These are phyloP conservation scores for Lycophotia porphyrea DNA, from an alignment of 2,888 invertebrate species.

Conservation along the genomic window DNA sequence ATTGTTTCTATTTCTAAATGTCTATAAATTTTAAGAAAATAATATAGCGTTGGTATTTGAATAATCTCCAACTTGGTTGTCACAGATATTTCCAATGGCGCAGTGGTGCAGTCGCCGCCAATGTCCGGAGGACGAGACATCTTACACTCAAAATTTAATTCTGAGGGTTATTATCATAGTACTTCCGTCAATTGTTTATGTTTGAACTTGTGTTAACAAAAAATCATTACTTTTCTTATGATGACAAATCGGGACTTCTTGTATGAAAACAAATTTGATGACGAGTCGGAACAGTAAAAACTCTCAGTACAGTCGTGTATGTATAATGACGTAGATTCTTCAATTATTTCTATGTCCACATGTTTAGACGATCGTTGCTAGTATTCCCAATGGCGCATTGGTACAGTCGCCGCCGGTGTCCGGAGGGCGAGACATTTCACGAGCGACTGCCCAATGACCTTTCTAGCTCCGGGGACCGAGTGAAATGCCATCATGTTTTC, in stretches of 20 bases:
- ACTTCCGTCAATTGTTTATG: neutral
- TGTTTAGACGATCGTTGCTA: slow-evolving; percentile 18
- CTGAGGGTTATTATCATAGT: neutral
- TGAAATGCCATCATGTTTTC: slow-evolving; percentile 89
- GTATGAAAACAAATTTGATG: no score
- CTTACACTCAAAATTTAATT: slow-evolving; percentile 70
- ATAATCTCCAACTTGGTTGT: no score
- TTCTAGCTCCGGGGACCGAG: slow-evolving; percentile 85
- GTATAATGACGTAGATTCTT: neutral
- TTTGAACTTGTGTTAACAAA: no score
- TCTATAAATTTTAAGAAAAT: no score
- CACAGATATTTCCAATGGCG: slow-evolving; percentile 74
- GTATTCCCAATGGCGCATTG: slow-evolving; percentile 78
- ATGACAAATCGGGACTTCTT: no score
- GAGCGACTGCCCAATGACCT: slow-evolving; percentile 87
- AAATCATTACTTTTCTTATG: no score
- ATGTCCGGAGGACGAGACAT: slow-evolving; percentile 79
- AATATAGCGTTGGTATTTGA: no score
- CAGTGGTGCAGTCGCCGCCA: slow-evolving; percentile 35
- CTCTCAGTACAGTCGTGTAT: no score
- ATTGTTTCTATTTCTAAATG: no score
- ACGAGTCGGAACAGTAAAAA: no score
- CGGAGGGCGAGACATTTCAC: slow-evolving; percentile 86
- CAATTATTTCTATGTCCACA: neutral
- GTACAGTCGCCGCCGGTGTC: slow-evolving; percentile 71